Conservation (phyloP, 1,140 invertebrate genomes). For the Gryllus bimaculatus region DNA sequence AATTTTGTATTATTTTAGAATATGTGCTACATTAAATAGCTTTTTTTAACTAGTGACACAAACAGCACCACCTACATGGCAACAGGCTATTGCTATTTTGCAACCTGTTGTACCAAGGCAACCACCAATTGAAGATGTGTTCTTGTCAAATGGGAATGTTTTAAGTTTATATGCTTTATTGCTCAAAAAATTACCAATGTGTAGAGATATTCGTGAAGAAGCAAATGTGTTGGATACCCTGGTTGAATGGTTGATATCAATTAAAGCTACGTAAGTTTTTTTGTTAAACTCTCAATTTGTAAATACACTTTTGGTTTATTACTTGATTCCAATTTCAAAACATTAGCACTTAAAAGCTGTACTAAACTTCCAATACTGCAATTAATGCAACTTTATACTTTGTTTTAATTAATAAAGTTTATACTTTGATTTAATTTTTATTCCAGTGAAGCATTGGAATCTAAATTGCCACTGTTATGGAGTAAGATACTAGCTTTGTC, state of each 20-base stretch:
- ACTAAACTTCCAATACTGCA: too few relatives aligned
- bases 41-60: conserved; percentile 30
- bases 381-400: too few relatives aligned
- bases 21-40: background rate
- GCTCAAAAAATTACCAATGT: conserved; percentile 37
- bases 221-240: conserved; percentile 38
- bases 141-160: conserved; percentile 37
- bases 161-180: conserved; percentile 39
- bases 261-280: conserved; percentile 38
- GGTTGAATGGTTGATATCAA: conserved; percentile 38
- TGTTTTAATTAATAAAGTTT: background rate
- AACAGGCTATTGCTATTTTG: conserved; percentile 33
- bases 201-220: conserved; percentile 39
- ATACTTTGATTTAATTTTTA: background rate
- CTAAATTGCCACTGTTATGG: conserved; percentile 50
- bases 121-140: conserved; percentile 34
- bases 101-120: conserved; percentile 37
- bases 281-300: background rate
- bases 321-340: too few relatives aligned
- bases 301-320: background rate
- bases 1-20: background rate
- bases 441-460: conserved; percentile 45
- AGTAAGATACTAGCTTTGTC: conserved; percentile 43
- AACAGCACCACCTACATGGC: conserved; percentile 35
- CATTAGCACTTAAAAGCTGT: too few relatives aligned